Conservation (phyloP, 2,797 vertebrate genomes). For the Enteromius mattozi region DNA sequence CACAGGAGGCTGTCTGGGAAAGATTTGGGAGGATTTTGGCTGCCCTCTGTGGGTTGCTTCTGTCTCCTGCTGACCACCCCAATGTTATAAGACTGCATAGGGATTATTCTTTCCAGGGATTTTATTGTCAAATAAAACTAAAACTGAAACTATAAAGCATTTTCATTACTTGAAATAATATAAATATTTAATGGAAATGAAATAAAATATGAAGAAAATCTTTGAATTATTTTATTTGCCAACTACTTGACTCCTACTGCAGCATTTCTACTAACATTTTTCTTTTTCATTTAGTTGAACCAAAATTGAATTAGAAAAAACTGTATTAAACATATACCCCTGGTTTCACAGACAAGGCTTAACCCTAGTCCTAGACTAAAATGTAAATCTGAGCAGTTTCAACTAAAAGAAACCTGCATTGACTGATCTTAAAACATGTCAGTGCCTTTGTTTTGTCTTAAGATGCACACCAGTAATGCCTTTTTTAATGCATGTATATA, state of each 20-base stretch:
- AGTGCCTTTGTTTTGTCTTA: too few species aligned
- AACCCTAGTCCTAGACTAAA: too few species aligned
- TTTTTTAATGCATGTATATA: too few species aligned
- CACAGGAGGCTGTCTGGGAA: slow-evolving; percentile 1
- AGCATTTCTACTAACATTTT: not conserved
- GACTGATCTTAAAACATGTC: too few species aligned
- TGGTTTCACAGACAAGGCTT: too few species aligned
- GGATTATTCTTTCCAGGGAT: not conserved
- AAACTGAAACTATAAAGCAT: not conserved
- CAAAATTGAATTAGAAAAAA: not conserved
- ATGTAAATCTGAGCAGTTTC: too few species aligned
- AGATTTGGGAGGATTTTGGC: not conserved
- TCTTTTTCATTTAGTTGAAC: not conserved
- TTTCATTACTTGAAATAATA: not conserved
- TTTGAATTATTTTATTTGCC: not conserved
- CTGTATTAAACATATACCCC: too few species aligned
- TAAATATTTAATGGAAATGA: not conserved
- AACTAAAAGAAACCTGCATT: too few species aligned
- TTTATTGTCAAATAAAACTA: not conserved
- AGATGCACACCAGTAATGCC: too few species aligned
- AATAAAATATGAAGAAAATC: not conserved
- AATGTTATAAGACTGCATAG: not conserved
- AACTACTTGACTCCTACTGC: not conserved
- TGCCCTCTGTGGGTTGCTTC: not conserved
- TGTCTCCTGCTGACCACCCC: not conserved